phyloP scores from a whole-genome alignment of 2,888 invertebrate genomes.

The Cheilosia urbana region DNA sequence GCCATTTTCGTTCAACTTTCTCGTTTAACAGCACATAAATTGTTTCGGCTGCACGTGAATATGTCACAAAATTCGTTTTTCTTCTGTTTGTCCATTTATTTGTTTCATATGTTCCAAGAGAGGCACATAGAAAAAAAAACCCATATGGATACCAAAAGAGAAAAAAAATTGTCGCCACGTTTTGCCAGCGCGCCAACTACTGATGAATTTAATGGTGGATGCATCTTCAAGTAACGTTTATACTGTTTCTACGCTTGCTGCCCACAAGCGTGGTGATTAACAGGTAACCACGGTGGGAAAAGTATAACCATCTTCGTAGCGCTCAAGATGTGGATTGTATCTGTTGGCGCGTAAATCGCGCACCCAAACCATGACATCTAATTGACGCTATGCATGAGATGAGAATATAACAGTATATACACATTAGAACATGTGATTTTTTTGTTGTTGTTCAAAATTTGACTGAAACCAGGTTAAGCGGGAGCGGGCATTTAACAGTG shows the following conservation, averaged over 20 bases:
- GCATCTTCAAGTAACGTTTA: slow-evolving; percentile 80
- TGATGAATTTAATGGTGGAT: slow-evolving; percentile 71
- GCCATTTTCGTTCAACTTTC: slow-evolving; percentile 69
- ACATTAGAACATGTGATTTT: slow-evolving; percentile 28
- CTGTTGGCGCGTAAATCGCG: slow-evolving; percentile 59
- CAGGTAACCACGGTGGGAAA: slow-evolving; percentile 60
- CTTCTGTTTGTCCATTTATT: slow-evolving; percentile 34
- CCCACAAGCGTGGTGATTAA: slow-evolving; percentile 80
- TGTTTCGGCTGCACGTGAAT: slow-evolving; percentile 73
- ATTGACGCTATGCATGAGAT: slow-evolving; percentile 73
- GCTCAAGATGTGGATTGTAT: slow-evolving; percentile 53
- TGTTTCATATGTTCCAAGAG: slow-evolving; percentile 37
- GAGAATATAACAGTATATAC: slow-evolving; percentile 56
- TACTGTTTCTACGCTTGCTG: slow-evolving; percentile 84
- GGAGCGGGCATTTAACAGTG: slow-evolving; percentile 23
- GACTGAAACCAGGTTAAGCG: slow-evolving; percentile 13
- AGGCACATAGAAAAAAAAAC: slow-evolving; percentile 17
- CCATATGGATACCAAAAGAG: background rate
- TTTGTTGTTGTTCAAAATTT: slow-evolving; percentile 18
- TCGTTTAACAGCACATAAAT: slow-evolving; percentile 74
- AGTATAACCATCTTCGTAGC: slow-evolving; percentile 57
- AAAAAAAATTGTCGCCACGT: slow-evolving; percentile 69
- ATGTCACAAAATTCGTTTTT: slow-evolving; percentile 67
- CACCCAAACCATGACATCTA: slow-evolving; percentile 62
- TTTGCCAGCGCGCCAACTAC: slow-evolving; percentile 44